Evolutionary conservation across 1,140 invertebrate species (phyloP).

Genomic region (Trichomalopsis sarcophagae): DNA sequence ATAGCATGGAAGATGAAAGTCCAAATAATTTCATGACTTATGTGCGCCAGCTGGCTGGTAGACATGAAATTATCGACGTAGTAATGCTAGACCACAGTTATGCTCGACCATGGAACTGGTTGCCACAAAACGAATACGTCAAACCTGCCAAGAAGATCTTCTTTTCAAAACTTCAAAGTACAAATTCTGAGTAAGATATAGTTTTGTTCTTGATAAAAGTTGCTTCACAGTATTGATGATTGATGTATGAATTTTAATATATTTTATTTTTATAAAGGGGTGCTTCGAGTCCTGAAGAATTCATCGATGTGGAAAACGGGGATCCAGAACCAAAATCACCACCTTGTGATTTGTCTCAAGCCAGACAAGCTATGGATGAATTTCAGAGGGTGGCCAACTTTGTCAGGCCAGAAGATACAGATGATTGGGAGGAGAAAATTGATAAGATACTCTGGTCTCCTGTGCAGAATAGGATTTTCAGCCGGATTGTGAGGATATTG

Average conservation of each 20-base stretch:
- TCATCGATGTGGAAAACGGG: slow-evolving; percentile 74
- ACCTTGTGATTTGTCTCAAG: slow-evolving; percentile 80
- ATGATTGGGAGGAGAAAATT: slow-evolving; percentile 84
- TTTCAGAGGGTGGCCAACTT: slow-evolving; percentile 81
- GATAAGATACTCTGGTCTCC: slow-evolving; percentile 81
- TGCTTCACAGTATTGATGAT: background rate
- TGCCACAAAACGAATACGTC: slow-evolving; percentile 79
- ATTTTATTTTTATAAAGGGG: slow-evolving; percentile 10
- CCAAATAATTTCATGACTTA: slow-evolving; percentile 64
- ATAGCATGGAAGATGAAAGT: slow-evolving; percentile 64
- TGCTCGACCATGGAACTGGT: slow-evolving; percentile 82
- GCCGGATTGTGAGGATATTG: slow-evolving; percentile 81
- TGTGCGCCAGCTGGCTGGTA: slow-evolving; percentile 59
- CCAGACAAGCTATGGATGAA: slow-evolving; percentile 82
- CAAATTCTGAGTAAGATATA: slow-evolving; percentile 10
- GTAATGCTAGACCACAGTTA: slow-evolving; percentile 81
- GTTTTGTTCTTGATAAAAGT: background rate
- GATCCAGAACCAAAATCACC: slow-evolving; percentile 58
- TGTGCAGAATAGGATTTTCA: slow-evolving; percentile 81
- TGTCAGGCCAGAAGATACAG: slow-evolving; percentile 77
- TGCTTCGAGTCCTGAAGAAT: slow-evolving; percentile 62
- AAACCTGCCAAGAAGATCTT: slow-evolving; percentile 78
- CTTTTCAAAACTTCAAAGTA: slow-evolving; percentile 55
- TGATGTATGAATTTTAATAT: background rate
- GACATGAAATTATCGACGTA: slow-evolving; percentile 61